Base-by-base conservation (phyloP, 2,797 vertebrate genomes). In the Mus spretus region DNA sequence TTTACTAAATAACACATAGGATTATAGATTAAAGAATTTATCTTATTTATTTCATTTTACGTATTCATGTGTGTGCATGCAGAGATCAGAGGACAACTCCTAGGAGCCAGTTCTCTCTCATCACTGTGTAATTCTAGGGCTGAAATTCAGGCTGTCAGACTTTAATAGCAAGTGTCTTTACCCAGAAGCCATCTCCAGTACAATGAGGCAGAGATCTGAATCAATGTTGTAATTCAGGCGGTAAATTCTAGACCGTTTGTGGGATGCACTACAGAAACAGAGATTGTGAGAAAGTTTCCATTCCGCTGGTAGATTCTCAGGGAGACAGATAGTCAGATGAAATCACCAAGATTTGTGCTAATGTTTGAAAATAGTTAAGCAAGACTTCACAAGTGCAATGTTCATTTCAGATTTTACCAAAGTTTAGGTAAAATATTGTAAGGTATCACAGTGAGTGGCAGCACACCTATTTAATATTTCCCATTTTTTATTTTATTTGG, bases 331-430 rank as follows among this genome's bases (percentile, higher is more conserved):
- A 19, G 26, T 86, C 13, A 83, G 57, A 28, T 47, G 19, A 86
- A 91, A 59, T 83, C 31, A 90, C 28, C 63, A 14, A 89, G n/a
- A 28, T 79, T 93, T 89, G 77, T 84, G 12, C 15, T 65, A 83
- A 87, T 57, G 22, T 72, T 86, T 93, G 63, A 93, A 75, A 90
- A 89, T 47, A 84, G 78, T 40, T 53, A n/a, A 47, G 28, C 37
- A n/a, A 47, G 40, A 34, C 20, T 67, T 90, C n/a, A 65, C 57
- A 14, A 28, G 47, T 20, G 17, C 37, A 28, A 1, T n/a, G 28
- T 67, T 88, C 59, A 61, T 44, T 53, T 40, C 79, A 80, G 50
- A 77, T 53, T 85, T 89, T 82, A 67, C 9, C 70, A 37, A 78
- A n/a, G 70, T 77, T 86, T 50, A 89, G 31, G 11, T n/a, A 31